Conservation (phyloP, 2,888 invertebrate species). For the Diadromus collaris region DNA sequence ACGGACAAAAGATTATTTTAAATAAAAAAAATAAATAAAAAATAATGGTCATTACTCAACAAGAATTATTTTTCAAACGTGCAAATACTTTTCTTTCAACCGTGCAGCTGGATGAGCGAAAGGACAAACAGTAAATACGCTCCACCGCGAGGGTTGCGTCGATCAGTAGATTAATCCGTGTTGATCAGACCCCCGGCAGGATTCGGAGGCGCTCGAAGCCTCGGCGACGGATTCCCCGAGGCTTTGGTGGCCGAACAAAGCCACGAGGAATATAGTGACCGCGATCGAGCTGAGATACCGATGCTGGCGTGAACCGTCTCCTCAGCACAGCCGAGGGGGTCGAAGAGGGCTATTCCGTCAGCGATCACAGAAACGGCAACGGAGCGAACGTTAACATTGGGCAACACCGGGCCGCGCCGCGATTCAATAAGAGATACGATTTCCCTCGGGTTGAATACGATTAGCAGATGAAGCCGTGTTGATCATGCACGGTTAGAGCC, state of each 20-base stretch:
- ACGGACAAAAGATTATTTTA: constrained; percentile 1
- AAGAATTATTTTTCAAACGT: too few species aligned
- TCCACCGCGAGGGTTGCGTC: constrained; percentile 52
- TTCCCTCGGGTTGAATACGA: constrained; percentile 18
- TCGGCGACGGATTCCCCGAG: constrained; percentile 31
- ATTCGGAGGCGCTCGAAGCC: not conserved
- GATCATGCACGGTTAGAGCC: constrained; percentile 26
- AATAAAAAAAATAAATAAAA: constrained; percentile 24
- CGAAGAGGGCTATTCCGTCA: too few species aligned
- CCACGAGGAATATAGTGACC: constrained; percentile 35
- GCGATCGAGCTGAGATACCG: constrained; percentile 1
- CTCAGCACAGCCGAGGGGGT: not conserved
- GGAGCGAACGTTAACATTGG: constrained; percentile 11
- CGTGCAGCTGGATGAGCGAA: not conserved
- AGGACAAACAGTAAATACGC: constrained; percentile 23
- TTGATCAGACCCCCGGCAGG: constrained; percentile 42
- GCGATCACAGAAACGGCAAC: not conserved
- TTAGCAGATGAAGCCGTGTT: constrained; percentile 23
- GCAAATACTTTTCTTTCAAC: too few species aligned
- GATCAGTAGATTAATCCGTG: constrained; percentile 56
- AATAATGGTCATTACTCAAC: constrained; percentile 64
- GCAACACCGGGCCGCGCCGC: not conserved
- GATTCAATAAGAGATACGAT: constrained; percentile 24
- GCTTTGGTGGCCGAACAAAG: constrained; percentile 45
- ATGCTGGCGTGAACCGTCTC: not conserved